Conservation (phyloP, 2,888 invertebrate genomes). For the Chrysopilus asiliformis region DNA sequence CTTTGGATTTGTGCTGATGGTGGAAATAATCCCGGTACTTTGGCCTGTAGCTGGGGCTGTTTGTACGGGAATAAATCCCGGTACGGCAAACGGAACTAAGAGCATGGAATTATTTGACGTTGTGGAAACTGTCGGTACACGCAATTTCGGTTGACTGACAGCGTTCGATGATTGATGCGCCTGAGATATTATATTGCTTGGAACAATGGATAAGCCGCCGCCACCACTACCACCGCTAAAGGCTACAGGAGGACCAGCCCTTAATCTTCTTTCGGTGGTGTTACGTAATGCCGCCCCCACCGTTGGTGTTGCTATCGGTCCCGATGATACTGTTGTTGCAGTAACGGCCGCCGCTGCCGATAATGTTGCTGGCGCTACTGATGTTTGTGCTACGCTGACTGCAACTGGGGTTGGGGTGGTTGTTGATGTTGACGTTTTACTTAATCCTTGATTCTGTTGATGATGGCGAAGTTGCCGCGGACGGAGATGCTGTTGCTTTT, state of each 20-base stretch:
- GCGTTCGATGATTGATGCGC: constrained; percentile 10
- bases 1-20: constrained; percentile 22
- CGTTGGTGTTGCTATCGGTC: not conserved
- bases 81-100: constrained; percentile 25
- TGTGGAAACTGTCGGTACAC: constrained; percentile 6
- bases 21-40: constrained; percentile 12
- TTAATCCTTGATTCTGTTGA: not conserved
- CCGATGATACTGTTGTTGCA: constrained; percentile 1
- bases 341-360: constrained; percentile 4
- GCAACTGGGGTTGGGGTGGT: constrained; percentile 11
- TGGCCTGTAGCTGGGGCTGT: constrained; percentile 14
- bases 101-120: constrained; percentile 22
- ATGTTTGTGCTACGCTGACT: not conserved
- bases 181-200: constrained; percentile 11
- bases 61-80: constrained; percentile 21
- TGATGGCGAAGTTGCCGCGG: constrained; percentile 9
- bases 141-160: not conserved
- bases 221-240: not conserved
- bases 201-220: constrained; percentile 5
- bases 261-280: not conserved
- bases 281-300: not conserved
- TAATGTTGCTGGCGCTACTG: not conserved
- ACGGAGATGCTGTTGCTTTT: constrained; percentile 15
- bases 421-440: constrained; percentile 8
- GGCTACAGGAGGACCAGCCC: not conserved